These are phyloP conservation scores for Marronus borbonicus DNA, from an alignment of 2,888 invertebrate genomes.

Conservation along the genomic window DNA sequence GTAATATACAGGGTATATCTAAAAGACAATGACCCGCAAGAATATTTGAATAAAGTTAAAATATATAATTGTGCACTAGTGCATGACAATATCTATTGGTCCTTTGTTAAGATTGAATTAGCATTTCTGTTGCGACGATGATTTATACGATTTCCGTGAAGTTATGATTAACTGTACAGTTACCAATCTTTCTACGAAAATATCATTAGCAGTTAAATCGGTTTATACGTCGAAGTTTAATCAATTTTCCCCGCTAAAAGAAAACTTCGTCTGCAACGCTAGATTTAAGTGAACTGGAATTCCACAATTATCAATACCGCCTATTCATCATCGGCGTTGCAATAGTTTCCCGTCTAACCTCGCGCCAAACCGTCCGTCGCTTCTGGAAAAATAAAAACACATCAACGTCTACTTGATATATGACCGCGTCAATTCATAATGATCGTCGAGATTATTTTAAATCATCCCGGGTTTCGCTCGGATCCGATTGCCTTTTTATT, in stretches of 20 bases:
- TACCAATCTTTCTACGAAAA: too few relatives aligned
- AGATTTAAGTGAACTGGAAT: background rate
- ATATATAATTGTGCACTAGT: too few relatives aligned
- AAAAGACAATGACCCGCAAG: too few relatives aligned
- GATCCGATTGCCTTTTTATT: conserved; percentile 28
- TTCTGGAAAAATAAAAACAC: conserved; percentile 13
- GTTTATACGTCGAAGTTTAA: background rate
- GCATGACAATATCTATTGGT: too few relatives aligned
- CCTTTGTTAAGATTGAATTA: too few relatives aligned
- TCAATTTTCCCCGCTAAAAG: background rate
- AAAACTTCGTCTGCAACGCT: background rate
- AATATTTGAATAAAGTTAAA: too few relatives aligned
- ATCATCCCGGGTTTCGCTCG: background rate
- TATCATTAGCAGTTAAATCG: background rate
- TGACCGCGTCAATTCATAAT: conserved; percentile 15
- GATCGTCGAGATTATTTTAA: conserved; percentile 23
- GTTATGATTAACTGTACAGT: too few relatives aligned
- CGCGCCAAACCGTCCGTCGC: background rate
- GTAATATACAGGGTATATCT: too few relatives aligned
- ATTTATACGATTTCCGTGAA: too few relatives aligned
- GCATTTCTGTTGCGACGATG: too few relatives aligned
- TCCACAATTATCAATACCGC: background rate
- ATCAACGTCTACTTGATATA: conserved; percentile 22
- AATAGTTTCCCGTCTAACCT: background rate
- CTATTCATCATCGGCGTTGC: background rate